phyloP scores from a whole-genome alignment of 2,113 vertebrate genomes.

The Nestor notabilis region DNA sequence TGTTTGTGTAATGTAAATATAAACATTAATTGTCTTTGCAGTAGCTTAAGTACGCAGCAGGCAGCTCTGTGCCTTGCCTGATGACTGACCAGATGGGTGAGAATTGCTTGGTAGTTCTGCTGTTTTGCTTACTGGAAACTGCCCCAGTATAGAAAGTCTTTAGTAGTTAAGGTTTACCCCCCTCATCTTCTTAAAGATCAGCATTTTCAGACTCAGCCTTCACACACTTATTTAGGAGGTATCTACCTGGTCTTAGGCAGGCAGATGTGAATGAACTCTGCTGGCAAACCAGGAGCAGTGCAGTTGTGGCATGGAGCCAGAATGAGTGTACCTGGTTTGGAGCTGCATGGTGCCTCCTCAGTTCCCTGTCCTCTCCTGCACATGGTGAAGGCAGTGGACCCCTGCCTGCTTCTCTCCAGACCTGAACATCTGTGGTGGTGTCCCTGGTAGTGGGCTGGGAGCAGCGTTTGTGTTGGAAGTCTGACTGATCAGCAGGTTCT shows the following conservation, averaged over 20 bases:
- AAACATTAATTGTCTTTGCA: background rate
- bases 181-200: background rate
- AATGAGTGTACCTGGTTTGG: background rate
- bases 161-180: background rate
- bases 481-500: background rate
- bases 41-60: background rate
- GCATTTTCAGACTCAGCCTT: background rate
- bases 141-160: background rate
- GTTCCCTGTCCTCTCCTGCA: background rate
- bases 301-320: background rate
- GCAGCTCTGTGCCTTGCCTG: background rate
- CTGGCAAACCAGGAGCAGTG: background rate
- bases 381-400: fast-evolving
- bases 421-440: background rate
- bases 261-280: too few relatives aligned
- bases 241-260: background rate
- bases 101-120: background rate
- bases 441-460: background rate
- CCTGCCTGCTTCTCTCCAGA: background rate
- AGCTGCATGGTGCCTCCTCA: background rate
- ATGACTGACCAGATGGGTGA: background rate
- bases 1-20: background rate
- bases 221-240: background rate
- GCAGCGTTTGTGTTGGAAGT: background rate
- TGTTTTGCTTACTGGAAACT: background rate